Base-by-base conservation (phyloP, 2,888 invertebrate species). In the Hedya salicella region DNA sequence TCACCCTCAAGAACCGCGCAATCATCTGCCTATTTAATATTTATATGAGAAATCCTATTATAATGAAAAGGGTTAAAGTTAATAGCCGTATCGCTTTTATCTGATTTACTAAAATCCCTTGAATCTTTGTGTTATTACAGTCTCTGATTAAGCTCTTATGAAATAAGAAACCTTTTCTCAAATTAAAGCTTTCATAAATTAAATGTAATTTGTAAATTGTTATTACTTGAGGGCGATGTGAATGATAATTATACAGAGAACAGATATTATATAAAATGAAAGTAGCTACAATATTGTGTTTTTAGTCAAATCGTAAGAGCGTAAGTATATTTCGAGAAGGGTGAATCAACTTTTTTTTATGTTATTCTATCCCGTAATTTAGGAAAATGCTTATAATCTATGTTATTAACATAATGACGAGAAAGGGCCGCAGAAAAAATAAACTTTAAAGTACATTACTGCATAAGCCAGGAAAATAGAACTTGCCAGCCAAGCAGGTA, bases 11-110 rank as follows among this genome's bases (percentile, higher is more conserved):
- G 71, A 77, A 78, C 71, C 75, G 79, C 73, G 78, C 79, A 84
- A 86, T 85, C 82, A 82, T 77, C 70, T 68, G 68, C 70, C 76
- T 76, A 82, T 85, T 83, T 84, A 81, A 73, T 81, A 86, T 87
- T 84, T 78, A 84, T 79, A 77, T 76, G 73, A 67, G 61, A 72
- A 73, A 72, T 77, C 70, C 73, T 73, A 72, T 65, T 78, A 76
- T 75, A 76, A 79, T 75, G 67, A 71, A 75, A 76, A 77, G 81
- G 81, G 82, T 78, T 81, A 75, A 79, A 75, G 78, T 80, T 78
- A 48, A 69, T 68, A 65, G 52, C 69, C 56, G 66, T 70, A 67
- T 73, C 61, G 44, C 36, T 25, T 21, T 52, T 79, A 78, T 79
- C 78, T 75, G 76, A 80, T 73, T 74, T 68, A 50, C 16, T 52